Evolutionary conservation across 2,888 invertebrate genomes (phyloP).

Genomic region (Globia sparganii): DNA sequence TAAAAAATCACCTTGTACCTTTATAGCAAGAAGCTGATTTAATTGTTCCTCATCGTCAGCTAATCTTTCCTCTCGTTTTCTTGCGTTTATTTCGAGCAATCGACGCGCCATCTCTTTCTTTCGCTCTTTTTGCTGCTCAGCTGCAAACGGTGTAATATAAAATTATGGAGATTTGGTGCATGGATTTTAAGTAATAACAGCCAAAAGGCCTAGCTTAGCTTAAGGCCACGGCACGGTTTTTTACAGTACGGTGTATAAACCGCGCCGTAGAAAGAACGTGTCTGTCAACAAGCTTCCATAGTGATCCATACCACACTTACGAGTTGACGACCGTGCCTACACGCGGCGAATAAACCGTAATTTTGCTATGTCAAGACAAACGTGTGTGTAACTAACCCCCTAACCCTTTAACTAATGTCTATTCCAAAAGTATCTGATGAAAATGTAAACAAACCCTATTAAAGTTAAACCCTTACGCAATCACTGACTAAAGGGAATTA

Average conservation of each 20-base stretch:
- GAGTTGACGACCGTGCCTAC: no score
- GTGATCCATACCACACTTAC: no score
- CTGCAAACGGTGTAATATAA: conserved; percentile 68
- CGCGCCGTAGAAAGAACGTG: no score
- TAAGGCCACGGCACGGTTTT: background rate
- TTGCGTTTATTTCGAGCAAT: conserved; percentile 96
- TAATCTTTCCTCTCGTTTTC: conserved; percentile 96
- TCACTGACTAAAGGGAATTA: background rate
- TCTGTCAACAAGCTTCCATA: no score
- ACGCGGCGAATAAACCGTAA: no score
- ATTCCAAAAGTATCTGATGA: background rate
- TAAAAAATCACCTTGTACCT: conserved; percentile 80
- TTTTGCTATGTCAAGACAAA: no score
- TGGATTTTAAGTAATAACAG: background rate
- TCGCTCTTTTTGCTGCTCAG: conserved; percentile 96
- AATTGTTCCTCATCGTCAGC: conserved; percentile 97
- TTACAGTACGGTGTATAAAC: no score
- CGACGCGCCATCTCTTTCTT: conserved; percentile 96
- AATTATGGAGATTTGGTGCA: background rate
- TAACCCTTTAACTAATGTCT: no score
- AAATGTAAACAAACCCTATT: background rate
- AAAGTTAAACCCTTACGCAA: background rate
- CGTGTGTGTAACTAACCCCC: no score
- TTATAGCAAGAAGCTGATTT: conserved; percentile 93
- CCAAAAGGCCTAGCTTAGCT: background rate